phyloP scores from a whole-genome alignment of 2,113 vertebrate genomes.

The Eurypyga helias region DNA sequence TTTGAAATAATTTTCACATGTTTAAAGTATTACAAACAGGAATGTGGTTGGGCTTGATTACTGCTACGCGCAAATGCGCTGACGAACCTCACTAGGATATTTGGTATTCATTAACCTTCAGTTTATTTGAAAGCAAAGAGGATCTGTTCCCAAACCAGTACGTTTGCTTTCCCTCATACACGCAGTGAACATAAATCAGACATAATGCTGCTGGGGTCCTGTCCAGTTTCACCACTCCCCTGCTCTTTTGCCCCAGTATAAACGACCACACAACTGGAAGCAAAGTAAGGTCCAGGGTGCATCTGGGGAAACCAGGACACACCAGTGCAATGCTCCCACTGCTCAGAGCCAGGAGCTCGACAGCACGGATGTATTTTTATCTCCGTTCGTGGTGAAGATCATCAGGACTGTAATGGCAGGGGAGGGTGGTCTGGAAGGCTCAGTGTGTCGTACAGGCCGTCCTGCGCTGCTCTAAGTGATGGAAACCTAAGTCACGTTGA shows the following conservation, averaged over 20 bases:
- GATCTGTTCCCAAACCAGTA: background rate
- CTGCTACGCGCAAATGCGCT: background rate
- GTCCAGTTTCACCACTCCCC: fast-evolving
- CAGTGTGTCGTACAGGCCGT: fast-evolving
- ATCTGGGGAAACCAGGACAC: background rate
- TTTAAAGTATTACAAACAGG: background rate
- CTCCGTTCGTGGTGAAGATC: background rate
- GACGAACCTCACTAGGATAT: background rate
- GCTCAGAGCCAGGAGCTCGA: background rate
- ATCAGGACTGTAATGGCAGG: fast-evolving
- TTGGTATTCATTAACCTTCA: background rate
- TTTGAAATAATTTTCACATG: fast-evolving
- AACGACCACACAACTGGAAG: fast-evolving
- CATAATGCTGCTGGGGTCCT: background rate
- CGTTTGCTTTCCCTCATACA: background rate
- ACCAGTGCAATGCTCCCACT: fast-evolving
- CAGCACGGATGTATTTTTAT: fast-evolving
- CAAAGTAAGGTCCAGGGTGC: fast-evolving
- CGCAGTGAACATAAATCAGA: fast-evolving
- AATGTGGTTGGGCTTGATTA: background rate
- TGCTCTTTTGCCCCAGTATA: background rate
- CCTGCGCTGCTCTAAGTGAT: background rate
- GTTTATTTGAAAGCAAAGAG: background rate
- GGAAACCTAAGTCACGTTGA: fast-evolving
- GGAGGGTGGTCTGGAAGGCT: background rate